Base-by-base conservation (phyloP, 2,888 invertebrate genomes). In the Tenthredo amoena region DNA sequence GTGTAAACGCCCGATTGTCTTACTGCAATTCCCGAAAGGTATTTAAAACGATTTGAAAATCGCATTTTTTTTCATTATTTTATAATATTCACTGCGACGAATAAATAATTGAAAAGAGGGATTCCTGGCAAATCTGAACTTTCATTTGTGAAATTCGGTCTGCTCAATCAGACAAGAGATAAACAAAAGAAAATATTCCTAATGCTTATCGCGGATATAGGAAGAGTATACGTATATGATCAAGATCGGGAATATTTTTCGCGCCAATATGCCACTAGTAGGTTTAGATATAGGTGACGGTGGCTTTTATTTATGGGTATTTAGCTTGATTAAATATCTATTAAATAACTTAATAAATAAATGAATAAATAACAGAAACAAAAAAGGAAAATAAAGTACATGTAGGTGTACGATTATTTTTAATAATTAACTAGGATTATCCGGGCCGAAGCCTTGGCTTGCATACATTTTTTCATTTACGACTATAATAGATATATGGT, bases 221-320 rank as follows among this genome's bases (percentile, higher is more conserved):
- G n/a, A 43, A 68, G 50, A 50, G 18, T 68, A 68, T 34, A 31
- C 31, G 26, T 81, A 81, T 40, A 62, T 31, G 81, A 62, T 40
- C 7, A 81, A 62, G 65, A 62, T 43, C 37, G 43, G 81, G 83
- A 83, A 68, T 83, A 83, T 83, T 83, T 83, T 68, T 68, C 68
- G n/a, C 81, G 62, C 68, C 83, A 71, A 68, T 83, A 82, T 65
- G 62, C 79, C 55, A 79, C 79, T 79, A 58, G 50, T 26, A 31
- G 31, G 18, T 81, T 43, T 62, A 81, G 21, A 65, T 62, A 37
- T 89, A 89, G 91, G 91, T 91, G 91, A 89, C 88, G 91, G 91
- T 91, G 87, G 87, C 86, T 87, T 87, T 88, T 90, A 89, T 91
- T 90, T 89, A 87, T 89, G 88, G 89, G 88, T 90, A 88, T 89